Percentiles rank a stretch among this genome's conserved stretches.
Conservation (phyloP, 2,797 vertebrate species). For the Sebastes diaconus region DNA sequence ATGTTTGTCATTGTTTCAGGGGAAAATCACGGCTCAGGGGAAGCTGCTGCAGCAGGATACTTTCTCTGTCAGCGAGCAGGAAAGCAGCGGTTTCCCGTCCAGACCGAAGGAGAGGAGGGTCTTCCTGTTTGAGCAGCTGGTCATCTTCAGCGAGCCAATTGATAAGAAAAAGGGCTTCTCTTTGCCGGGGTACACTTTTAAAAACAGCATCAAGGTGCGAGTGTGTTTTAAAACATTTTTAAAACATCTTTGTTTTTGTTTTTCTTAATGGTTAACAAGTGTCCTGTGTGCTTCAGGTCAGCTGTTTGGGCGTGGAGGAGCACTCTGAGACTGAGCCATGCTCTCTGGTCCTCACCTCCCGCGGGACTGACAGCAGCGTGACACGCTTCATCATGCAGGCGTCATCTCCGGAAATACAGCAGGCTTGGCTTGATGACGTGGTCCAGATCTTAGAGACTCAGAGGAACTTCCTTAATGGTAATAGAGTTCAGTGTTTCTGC, state of each 20-base stretch:
- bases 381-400: slow-evolving; percentile 86
- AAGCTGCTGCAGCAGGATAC: slow-evolving; percentile 93
- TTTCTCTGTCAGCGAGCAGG: slow-evolving; percentile 87
- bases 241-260: neutral
- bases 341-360: slow-evolving; percentile 87
- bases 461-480: slow-evolving; percentile 92
- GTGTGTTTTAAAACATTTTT: neutral
- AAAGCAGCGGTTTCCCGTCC: slow-evolving; percentile 79
- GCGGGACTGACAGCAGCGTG: slow-evolving; percentile 83
- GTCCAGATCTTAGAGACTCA: slow-evolving; percentile 90
- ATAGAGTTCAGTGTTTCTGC: neutral
- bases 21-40: slow-evolving; percentile 92
- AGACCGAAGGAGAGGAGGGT: slow-evolving; percentile 87
- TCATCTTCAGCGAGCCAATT: slow-evolving; percentile 92
- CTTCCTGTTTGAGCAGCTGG: slow-evolving; percentile 93
- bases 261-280: neutral
- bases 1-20: slow-evolving; percentile 72
- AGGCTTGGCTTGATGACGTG: slow-evolving; percentile 87
- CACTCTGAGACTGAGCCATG: slow-evolving; percentile 81
- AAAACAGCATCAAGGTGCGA: slow-evolving; percentile 91
- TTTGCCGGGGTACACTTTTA: slow-evolving; percentile 89
- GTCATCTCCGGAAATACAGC: slow-evolving; percentile 77
- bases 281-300: slow-evolving; percentile 78
- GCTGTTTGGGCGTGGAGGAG: slow-evolving; percentile 89
- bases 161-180: slow-evolving; percentile 89